Conservation (phyloP, 23 tunicate genomes). For the Phallusia fumigata region DNA sequence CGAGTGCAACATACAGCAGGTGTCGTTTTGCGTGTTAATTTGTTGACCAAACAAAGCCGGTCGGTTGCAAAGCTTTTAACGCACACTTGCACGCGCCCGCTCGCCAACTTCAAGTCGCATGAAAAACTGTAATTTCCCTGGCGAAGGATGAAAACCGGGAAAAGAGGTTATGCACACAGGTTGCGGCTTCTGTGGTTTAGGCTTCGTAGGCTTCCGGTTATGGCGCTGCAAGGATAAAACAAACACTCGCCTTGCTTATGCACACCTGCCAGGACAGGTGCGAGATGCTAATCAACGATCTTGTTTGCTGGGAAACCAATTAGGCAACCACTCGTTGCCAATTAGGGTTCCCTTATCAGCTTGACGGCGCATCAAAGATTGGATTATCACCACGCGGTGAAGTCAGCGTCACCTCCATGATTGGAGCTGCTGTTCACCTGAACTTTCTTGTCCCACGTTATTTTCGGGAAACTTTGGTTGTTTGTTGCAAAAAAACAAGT, state of each 20-base stretch:
- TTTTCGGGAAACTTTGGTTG: too few species aligned
- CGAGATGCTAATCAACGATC: background rate
- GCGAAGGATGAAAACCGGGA: background rate
- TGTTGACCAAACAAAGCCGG: background rate
- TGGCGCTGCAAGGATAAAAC: background rate
- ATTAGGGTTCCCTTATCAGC: background rate
- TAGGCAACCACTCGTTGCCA: background rate
- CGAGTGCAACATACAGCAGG: background rate
- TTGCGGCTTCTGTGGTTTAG: background rate
- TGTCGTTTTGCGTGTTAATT: background rate
- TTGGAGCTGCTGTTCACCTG: too few species aligned
- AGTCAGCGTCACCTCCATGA: background rate
- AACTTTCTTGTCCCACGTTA: too few species aligned
- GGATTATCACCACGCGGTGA: background rate
- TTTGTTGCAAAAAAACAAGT: too few species aligned
- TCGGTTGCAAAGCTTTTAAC: background rate
- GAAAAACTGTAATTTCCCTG: background rate
- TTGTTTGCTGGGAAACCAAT: conserved; percentile 12
- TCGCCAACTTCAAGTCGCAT: background rate
- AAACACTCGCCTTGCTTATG: background rate
- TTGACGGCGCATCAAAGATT: conserved; percentile 9
- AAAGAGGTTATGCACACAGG: background rate
- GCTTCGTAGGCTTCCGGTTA: background rate
- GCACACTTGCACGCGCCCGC: background rate
- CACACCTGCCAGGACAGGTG: background rate